Base-by-base conservation (phyloP, 2,113 vertebrate genomes). In the Sinocyclocheilus rhinocerous region DNA sequence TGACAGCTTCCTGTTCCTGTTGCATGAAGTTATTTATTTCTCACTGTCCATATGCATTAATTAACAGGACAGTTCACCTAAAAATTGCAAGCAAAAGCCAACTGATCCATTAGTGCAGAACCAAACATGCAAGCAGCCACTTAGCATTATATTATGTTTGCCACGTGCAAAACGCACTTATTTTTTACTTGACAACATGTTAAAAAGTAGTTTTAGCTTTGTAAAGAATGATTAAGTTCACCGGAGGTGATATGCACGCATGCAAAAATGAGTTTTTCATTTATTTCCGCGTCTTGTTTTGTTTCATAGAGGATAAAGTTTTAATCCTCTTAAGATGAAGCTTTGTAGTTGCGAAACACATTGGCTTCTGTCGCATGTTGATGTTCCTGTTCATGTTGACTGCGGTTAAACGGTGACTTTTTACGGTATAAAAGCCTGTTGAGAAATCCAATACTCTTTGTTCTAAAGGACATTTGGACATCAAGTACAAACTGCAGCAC, bases 401-500 rank as follows among this genome's bases (percentile, higher is more conserved):
- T 33, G 65, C 2, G 15, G 65, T 36, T 70, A 42, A 69, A 67
- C 15, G 4, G 77, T 42, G 55, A 59, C 45, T 67, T 6, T 81
- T 83, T 29, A 7, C 10, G n/a, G 67, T 33, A 42, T 61, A 55
- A 57, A 42, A 45, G 24, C 76, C 10, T 72, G 50, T 73, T 65
- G 29, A 83, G 29, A 79, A 80, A 67, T 7, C 7, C 15, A 50
- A 57, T 80, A n/a, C 45, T 82, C n/a, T 88, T 18, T 90, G 70
- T 85, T 77, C 20, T 86, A 42, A 85, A 95, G 94, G 90, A 26
- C 91, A 93, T 87, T 87, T 95, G 89, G 94, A 95, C 24, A 65
- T 95, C 84, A 88, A 87, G 89, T 95, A 95, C 90, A 94, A 91
- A 86, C 61, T 94, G 80, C 89, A 94, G 86, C 90, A 90, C 83